Evolutionary conservation across 2,797 vertebrate genomes (phyloP).

Genomic region (Tarsius wallacei): DNA sequence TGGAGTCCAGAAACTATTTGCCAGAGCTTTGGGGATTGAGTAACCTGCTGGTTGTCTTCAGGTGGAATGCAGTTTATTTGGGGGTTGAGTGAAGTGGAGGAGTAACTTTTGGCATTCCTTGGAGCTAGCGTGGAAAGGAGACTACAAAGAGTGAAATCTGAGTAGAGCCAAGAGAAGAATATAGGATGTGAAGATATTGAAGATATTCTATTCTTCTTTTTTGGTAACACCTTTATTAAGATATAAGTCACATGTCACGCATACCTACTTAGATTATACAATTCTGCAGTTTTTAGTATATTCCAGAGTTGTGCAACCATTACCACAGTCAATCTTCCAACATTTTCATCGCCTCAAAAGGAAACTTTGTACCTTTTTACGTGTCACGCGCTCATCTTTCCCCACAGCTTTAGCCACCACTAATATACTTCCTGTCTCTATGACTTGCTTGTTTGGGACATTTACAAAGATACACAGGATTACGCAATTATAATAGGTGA

Average conservation of each 20-base stretch:
- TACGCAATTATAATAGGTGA: neutral
- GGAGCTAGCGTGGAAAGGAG: neutral
- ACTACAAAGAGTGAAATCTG: neutral
- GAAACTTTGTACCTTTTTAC: neutral
- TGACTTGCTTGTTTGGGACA: neutral
- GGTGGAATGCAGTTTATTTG: neutral
- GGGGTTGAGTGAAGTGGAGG: neutral
- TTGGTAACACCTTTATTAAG: neutral
- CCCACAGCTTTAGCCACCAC: neutral
- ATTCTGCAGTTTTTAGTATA: neutral
- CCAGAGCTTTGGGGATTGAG: conserved; percentile 7
- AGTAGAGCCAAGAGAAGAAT: neutral
- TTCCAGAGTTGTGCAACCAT: neutral
- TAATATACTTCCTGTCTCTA: neutral
- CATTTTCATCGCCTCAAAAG: neutral
- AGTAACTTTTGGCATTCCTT: neutral
- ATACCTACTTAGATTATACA: neutral
- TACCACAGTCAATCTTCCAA: neutral
- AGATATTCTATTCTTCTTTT: neutral
- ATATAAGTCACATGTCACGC: neutral
- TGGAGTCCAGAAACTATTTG: neutral
- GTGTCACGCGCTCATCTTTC: neutral
- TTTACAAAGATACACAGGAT: neutral
- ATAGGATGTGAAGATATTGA: neutral
- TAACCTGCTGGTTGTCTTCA: neutral